phyloP scores from a whole-genome alignment of 2,888 invertebrate species.

The Strigamia transsilvanica region DNA sequence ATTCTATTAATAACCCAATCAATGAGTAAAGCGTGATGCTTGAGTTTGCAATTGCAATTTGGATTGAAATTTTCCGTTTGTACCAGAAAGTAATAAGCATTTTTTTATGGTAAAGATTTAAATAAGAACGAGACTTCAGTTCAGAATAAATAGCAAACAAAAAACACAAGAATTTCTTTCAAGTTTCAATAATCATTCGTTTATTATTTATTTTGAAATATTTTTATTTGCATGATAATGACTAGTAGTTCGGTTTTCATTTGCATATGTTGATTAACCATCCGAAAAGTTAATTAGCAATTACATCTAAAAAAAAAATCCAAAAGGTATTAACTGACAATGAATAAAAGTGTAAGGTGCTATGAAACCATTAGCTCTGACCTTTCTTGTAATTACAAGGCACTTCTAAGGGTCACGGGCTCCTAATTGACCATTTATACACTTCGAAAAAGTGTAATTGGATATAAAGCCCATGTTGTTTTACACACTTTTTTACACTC shows the following conservation, averaged over 20 bases:
- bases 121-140: neutral
- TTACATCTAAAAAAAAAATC: neutral
- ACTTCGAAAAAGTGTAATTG: neutral
- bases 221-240: neutral
- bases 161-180: neutral
- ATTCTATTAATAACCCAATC: constrained; percentile 18
- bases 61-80: constrained; percentile 4
- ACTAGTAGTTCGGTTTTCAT: neutral
- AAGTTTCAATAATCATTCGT: neutral
- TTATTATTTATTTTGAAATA: neutral
- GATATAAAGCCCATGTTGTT: neutral
- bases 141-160: neutral
- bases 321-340: constrained; percentile 3
- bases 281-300: constrained; percentile 4
- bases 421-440: constrained; percentile 8
- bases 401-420: neutral
- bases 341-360: neutral
- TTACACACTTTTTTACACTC: too few relatives aligned
- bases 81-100: neutral
- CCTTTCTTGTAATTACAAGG: constrained; percentile 1
- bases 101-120: neutral
- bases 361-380: neutral
- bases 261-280: constrained; percentile 5
- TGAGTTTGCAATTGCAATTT: constrained; percentile 30
- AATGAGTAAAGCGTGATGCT: constrained; percentile 13